Evolutionary conservation across 1,140 invertebrate species (phyloP).

Genomic region (Centruroides vittatus): DNA sequence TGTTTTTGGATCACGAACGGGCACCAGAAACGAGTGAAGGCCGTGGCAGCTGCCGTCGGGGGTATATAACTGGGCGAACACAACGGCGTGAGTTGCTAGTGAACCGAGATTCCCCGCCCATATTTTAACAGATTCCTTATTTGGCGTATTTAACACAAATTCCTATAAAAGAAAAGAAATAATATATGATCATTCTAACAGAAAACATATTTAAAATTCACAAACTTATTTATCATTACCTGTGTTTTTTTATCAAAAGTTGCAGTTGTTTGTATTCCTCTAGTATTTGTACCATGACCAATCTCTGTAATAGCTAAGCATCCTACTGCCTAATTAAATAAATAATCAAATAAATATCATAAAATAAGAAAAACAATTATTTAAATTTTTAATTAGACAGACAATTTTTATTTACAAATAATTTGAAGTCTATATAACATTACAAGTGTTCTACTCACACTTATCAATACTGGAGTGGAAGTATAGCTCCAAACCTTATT

Average conservation of each 20-base stretch:
- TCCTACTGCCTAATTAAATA: slow-evolving; percentile 27
- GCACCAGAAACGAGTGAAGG: slow-evolving; percentile 69
- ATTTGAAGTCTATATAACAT: too few relatives aligned
- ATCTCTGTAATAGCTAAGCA: slow-evolving; percentile 86
- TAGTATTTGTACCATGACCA: slow-evolving; percentile 84
- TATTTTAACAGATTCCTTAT: slow-evolving; percentile 88
- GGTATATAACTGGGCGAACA: slow-evolving; percentile 79
- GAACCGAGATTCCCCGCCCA: slow-evolving; percentile 84
- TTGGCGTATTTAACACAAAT: slow-evolving; percentile 80
- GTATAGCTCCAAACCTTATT: too few relatives aligned
- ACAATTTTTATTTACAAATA: too few relatives aligned
- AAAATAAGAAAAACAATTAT: too few relatives aligned
- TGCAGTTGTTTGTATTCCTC: slow-evolving; percentile 75
- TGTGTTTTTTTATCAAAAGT: slow-evolving; percentile 57
- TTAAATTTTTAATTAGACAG: too few relatives aligned
- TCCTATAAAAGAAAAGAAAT: slow-evolving; percentile 33
- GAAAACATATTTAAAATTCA: not conserved
- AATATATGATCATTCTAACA: not conserved
- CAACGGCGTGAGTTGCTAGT: slow-evolving; percentile 66
- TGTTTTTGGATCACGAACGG: slow-evolving; percentile 59
- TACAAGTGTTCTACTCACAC: too few relatives aligned
- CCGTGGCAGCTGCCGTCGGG: slow-evolving; percentile 68
- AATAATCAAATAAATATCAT: too few relatives aligned
- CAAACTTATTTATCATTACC: slow-evolving; percentile 18
- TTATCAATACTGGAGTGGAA: too few relatives aligned